Conservation (phyloP, 2,113 vertebrate species). For the Chloroceryle aenea region DNA sequence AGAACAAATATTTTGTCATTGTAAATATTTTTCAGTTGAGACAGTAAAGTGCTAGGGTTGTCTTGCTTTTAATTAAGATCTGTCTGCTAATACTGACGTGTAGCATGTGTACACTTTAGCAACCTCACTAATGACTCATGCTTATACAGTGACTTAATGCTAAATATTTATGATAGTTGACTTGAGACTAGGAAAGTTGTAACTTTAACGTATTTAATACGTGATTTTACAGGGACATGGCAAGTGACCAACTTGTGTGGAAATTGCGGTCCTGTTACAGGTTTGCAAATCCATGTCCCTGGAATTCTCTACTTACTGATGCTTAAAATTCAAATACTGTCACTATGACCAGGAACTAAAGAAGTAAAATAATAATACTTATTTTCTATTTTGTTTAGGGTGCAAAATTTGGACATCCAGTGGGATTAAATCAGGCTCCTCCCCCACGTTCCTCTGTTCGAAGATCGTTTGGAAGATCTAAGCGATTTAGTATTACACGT, state of each 20-base stretch:
- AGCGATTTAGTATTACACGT: constrained; percentile 89
- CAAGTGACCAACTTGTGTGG: not conserved
- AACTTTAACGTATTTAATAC: not conserved
- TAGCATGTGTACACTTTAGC: not conserved
- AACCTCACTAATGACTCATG: not conserved
- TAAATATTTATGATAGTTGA: not conserved
- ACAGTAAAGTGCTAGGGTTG: not conserved
- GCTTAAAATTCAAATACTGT: not conserved
- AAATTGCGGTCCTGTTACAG: not conserved
- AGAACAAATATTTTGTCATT: not conserved
- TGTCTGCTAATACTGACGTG: not conserved
- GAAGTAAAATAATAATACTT: not conserved
- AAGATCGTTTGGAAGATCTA: constrained; percentile 89
- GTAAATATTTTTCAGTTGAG: not conserved
- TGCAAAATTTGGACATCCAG: constrained; percentile 80
- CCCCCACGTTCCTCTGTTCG: constrained; percentile 82
- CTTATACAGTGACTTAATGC: not conserved
- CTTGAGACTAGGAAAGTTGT: not conserved
- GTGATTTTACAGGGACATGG: not conserved
- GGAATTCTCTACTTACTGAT: not conserved
- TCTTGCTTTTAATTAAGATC: not conserved
- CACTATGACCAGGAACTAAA: not conserved
- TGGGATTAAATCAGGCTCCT: constrained; percentile 81
- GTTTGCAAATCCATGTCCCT: not conserved
- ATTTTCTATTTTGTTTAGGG: constrained; percentile 73